phyloP scores from a whole-genome alignment of 53 echinoderm and acorn worm genomes.

The Holothuria leucospilota region DNA sequence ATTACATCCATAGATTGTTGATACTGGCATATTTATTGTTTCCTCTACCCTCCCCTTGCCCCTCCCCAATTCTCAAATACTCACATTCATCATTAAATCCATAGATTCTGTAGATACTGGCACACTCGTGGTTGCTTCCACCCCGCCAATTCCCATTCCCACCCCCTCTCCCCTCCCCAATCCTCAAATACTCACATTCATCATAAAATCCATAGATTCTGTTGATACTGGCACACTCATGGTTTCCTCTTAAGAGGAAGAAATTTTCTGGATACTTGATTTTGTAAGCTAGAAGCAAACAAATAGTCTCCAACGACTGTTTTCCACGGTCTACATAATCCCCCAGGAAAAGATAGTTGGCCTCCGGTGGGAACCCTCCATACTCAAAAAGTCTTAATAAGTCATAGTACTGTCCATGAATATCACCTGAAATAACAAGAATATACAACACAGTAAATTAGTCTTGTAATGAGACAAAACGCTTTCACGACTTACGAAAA shows the following conservation, averaged over 20 bases:
- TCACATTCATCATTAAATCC: constrained; percentile 99
- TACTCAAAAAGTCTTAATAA: constrained; percentile 97
- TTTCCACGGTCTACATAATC: constrained; percentile 99
- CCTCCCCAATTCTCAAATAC: too few species aligned
- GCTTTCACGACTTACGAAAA: too few species aligned
- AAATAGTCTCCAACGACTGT: constrained; percentile 97
- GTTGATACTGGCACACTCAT: constrained; percentile 99
- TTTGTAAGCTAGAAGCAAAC: constrained; percentile 97
- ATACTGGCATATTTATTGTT: too few species aligned
- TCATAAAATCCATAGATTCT: constrained; percentile 99
- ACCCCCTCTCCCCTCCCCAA: too few species aligned
- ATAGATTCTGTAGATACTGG: too few species aligned
- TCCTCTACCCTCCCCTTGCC: too few species aligned
- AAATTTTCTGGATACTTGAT: constrained; percentile 99
- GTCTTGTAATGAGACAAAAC: too few species aligned
- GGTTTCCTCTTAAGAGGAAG: constrained; percentile 95
- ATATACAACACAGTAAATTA: too few species aligned
- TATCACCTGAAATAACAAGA: constrained; percentile 76
- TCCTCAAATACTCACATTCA: constrained; percentile 84
- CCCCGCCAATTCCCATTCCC: too few species aligned
- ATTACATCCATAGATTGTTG: too few species aligned
- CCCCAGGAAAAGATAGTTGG: constrained; percentile 97
- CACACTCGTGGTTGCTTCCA: too few species aligned
- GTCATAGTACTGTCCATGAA: constrained; percentile 99
- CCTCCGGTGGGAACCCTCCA: constrained; percentile 99